Evolutionary conservation across 2,797 vertebrate genomes (phyloP), one percentile per base, ranked within the genome.

Genomic region (Craterocephalus amniculus): DNA sequence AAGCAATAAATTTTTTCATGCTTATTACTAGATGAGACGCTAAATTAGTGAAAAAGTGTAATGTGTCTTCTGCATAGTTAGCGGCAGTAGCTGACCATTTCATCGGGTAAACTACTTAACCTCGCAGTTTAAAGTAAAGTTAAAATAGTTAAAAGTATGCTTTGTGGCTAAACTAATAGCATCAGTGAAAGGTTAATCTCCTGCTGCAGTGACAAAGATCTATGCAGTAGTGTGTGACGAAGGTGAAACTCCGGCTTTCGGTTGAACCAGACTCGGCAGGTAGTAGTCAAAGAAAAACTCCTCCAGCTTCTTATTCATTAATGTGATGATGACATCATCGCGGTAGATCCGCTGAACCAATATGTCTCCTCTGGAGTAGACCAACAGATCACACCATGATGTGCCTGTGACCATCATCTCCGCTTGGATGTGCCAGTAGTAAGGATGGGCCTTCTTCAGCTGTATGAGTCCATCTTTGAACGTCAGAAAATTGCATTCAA

Each of bases 311-410:
- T 14, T 65, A 34, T 79, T 86, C 79, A 90, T 80, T 11, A 0
- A 0, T 0, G 57, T 55, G 31, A 88, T 82, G 10, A 70, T 0
- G 1, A 0, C 4, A 0, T 12, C 6, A 63, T 89, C 66, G 45
- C 80, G 45, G 74, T 87, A 90, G 38, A 90, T 77, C 22, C 86
- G 76, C 16, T 87, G 85, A 31, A 89, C 83, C 48, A 90, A 64
- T 0, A 88, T 49, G 79, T 85, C 68, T 43, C 80, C 67, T 24
- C 27, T 52, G 55, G 84, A 73, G 35, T 72, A 24, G 58, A 89
- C 8, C 14, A 89, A 8, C 32, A 91, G 69, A 63, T 91, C 86
- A 20, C 90, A 90, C 86, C 88, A 90, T 0, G 73, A 40, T 0
- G 27, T 67, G 4, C 89, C 85, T 0, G 86, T 76, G 31, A 91